A percentile compares a stretch with the other conserved stretches of the same genome.
Evolutionary conservation across 2,113 vertebrate genomes (phyloP).

Genomic region (Thermophis baileyi): DNA sequence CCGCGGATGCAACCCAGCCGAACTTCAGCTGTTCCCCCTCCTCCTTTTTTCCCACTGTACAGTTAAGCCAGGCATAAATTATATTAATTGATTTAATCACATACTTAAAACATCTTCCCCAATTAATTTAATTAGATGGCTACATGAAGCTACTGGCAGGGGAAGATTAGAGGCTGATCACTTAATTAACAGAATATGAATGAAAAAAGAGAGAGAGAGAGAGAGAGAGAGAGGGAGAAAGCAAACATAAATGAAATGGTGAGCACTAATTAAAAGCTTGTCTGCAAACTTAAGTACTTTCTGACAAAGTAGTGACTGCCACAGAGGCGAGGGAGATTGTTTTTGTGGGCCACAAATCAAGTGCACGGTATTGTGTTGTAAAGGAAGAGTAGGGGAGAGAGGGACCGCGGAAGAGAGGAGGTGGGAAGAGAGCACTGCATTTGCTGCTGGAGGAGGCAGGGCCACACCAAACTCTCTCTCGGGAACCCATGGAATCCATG

Average conservation of each 20-base stretch:
- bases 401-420: constrained; percentile 42
- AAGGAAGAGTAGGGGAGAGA: not conserved
- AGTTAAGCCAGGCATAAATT: constrained; percentile 98
- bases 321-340: constrained; percentile 72
- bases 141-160: constrained; percentile 98
- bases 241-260: constrained; percentile 95
- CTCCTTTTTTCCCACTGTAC: constrained; percentile 76
- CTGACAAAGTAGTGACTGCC: constrained; percentile 85
- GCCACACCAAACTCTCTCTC: not conserved
- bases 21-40: constrained; percentile 74
- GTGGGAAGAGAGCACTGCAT: not conserved
- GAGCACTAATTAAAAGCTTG: constrained; percentile 95
- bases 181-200: constrained; percentile 99
- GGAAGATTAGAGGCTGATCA: constrained; percentile 93
- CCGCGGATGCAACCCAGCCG: constrained; percentile 75
- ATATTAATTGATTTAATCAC: constrained; percentile 99
- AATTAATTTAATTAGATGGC: constrained; percentile 99
- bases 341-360: constrained; percentile 71
- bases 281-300: constrained; percentile 90
- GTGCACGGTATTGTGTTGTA: constrained; percentile 70
- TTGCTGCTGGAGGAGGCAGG: not conserved
- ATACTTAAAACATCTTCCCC: constrained; percentile 98
- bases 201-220: constrained; percentile 84
- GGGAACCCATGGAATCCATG: not conserved
- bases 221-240: constrained; percentile 40